Percentiles rank a stretch among this genome's conserved stretches.
Evolutionary conservation across 1,140 invertebrate genomes (phyloP).

Genomic region (Eulimnadia texana): DNA sequence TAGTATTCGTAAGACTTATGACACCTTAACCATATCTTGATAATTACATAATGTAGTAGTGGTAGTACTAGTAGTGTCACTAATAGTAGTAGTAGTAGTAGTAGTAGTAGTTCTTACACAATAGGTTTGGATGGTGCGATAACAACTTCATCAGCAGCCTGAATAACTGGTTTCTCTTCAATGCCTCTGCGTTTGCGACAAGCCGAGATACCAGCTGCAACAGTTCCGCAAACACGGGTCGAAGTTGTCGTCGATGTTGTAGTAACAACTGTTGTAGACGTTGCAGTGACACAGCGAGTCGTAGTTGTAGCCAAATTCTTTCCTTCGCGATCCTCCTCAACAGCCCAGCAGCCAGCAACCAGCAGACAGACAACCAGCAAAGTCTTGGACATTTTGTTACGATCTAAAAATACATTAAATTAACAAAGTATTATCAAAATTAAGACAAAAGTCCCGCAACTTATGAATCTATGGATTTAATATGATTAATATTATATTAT

Average conservation of each 20-base stretch:
- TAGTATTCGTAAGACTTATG: too few species aligned
- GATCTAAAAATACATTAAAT: too few species aligned
- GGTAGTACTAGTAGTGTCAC: too few species aligned
- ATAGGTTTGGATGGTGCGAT: neutral
- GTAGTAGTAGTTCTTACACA: neutral
- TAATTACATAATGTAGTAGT: too few species aligned
- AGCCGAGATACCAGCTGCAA: neutral
- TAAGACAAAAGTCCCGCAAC: too few species aligned
- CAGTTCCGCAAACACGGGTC: neutral
- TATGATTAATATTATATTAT: too few species aligned
- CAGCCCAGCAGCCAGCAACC: neutral
- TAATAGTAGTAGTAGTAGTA: too few species aligned
- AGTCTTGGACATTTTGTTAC: too few species aligned
- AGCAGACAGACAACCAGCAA: too few species aligned
- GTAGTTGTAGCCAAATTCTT: neutral
- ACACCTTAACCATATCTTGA: too few species aligned
- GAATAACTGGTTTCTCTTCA: neutral
- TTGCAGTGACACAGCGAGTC: neutral
- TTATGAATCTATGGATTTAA: too few species aligned
- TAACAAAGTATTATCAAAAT: too few species aligned
- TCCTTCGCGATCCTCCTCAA: neutral
- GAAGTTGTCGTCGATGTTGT: neutral
- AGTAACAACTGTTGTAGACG: neutral
- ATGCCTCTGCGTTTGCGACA: neutral
- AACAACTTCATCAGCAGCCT: neutral